phyloP scores from a whole-genome alignment of 2,797 vertebrate genomes.

The Typhlichthys eigenmanni region DNA sequence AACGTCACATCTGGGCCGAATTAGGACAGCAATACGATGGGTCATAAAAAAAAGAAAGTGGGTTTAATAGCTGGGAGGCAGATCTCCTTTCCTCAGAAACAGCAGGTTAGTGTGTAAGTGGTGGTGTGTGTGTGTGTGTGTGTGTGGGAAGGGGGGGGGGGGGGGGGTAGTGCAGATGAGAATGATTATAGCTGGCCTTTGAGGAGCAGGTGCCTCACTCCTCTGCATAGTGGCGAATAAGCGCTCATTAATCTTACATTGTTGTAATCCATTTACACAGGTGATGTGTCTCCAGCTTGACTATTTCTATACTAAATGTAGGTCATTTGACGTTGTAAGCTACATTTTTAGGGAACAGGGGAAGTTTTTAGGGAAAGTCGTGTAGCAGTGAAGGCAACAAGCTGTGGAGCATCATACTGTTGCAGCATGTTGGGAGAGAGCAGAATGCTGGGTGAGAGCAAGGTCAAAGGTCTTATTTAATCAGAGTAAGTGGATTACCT shows the following conservation, averaged over 20 bases:
- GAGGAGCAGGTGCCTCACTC: constrained; percentile 81
- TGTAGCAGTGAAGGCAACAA: constrained; percentile 38
- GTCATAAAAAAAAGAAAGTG: constrained; percentile 76
- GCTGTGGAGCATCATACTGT: constrained; percentile 45
- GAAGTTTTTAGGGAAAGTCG: constrained; percentile 18
- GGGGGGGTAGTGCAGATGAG: constrained; percentile 82
- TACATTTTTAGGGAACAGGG: constrained; percentile 1
- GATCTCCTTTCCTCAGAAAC: constrained; percentile 78
- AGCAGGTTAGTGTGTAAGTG: constrained; percentile 83
- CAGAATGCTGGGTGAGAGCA: constrained; percentile 19
- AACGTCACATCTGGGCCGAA: constrained; percentile 83
- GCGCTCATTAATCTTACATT: constrained; percentile 74
- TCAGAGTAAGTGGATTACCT: constrained; percentile 73
- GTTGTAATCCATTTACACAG: constrained; percentile 68
- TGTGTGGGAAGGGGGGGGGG: not conserved
- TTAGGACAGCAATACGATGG: constrained; percentile 87
- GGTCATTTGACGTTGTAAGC: constrained; percentile 56
- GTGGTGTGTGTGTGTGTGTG: constrained; percentile 38
- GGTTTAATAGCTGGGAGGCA: constrained; percentile 79
- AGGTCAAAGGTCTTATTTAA: constrained; percentile 55
- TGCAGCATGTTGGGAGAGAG: constrained; percentile 17
- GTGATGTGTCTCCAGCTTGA: constrained; percentile 66
- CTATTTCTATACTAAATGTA: constrained; percentile 58
- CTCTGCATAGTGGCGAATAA: constrained; percentile 59
- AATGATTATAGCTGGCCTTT: constrained; percentile 84